These are phyloP conservation scores for Hybos culiciformis DNA, from an alignment of 2,888 invertebrate genomes.

Conservation along the genomic window DNA sequence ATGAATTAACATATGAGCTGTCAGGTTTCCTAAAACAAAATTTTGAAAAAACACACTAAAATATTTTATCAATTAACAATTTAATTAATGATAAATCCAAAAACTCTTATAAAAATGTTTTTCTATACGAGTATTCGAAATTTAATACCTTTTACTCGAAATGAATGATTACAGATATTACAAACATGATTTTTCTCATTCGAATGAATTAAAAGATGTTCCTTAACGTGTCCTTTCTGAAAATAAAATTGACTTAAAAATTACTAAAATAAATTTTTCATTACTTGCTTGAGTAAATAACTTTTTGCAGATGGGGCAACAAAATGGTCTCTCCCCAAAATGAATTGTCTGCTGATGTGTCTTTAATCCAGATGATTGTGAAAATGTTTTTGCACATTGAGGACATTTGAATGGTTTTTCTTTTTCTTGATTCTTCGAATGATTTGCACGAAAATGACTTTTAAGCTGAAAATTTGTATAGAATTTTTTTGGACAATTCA, in stretches of 20 bases:
- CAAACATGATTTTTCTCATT: slow-evolving; percentile 2
- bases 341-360: slow-evolving; percentile 7
- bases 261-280: too few relatives aligned
- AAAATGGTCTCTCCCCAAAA: slow-evolving; percentile 9
- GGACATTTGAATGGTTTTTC: slow-evolving; percentile 8
- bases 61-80: too few relatives aligned
- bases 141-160: slow-evolving; percentile 11
- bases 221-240: slow-evolving; percentile 8
- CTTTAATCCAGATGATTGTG: slow-evolving; percentile 9
- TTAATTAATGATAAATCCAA: too few relatives aligned
- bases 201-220: slow-evolving; percentile 8
- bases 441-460: slow-evolving; percentile 23
- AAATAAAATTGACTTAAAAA: too few relatives aligned
- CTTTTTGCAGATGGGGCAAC: slow-evolving; percentile 8
- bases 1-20: slow-evolving; percentile 10
- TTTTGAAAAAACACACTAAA: too few relatives aligned
- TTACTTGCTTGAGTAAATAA: slow-evolving; percentile 10
- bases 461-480: slow-evolving; percentile 26
- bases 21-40: slow-evolving; percentile 11
- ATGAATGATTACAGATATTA: slow-evolving; percentile 3
- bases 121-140: too few relatives aligned
- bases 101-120: too few relatives aligned
- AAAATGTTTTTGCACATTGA: slow-evolving; percentile 7
- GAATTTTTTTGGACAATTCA: slow-evolving; percentile 24
- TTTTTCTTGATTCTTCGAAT: too few relatives aligned